phyloP scores from a whole-genome alignment of 2,113 vertebrate genomes.

The Labeo rohita region DNA sequence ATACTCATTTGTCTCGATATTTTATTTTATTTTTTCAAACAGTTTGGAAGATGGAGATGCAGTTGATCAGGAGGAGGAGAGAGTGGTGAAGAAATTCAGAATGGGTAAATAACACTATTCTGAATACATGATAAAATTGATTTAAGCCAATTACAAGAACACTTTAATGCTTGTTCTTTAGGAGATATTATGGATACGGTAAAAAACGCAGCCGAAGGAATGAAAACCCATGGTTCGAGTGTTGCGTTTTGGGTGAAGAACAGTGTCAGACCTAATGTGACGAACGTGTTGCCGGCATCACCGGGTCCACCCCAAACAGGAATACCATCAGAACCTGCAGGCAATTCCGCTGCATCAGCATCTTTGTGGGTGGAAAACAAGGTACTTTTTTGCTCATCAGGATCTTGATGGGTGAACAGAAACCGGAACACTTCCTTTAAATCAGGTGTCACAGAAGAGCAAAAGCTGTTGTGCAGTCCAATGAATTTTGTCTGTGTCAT shows the following conservation, averaged over 20 bases:
- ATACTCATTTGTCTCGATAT: background rate
- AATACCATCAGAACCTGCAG: constrained; percentile 49
- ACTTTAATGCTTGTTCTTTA: constrained; percentile 45
- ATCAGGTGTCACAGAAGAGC: background rate
- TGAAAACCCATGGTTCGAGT: constrained; percentile 72
- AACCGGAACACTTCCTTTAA: background rate
- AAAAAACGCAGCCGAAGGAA: constrained; percentile 75
- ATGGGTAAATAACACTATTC: constrained; percentile 70
- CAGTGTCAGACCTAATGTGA: constrained; percentile 69
- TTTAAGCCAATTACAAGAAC: background rate
- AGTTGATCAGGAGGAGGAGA: constrained; percentile 65
- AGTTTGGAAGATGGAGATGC: constrained; percentile 74
- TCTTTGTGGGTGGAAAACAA: constrained; percentile 57
- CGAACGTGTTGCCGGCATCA: constrained; percentile 66
- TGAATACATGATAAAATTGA: background rate
- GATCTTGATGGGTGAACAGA: background rate
- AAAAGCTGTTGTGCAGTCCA: background rate
- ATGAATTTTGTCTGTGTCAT: background rate
- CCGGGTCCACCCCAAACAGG: constrained; percentile 56
- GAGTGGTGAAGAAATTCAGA: constrained; percentile 72
- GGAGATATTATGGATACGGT: constrained; percentile 75
- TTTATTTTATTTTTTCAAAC: background rate
- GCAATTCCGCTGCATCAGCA: constrained; percentile 56
- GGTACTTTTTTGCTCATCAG: constrained; percentile 48
- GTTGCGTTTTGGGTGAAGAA: constrained; percentile 75